These are phyloP conservation scores for Panagrolaimus sp. DNA, from an alignment of 1,140 invertebrate genomes.

Conservation along the genomic window DNA sequence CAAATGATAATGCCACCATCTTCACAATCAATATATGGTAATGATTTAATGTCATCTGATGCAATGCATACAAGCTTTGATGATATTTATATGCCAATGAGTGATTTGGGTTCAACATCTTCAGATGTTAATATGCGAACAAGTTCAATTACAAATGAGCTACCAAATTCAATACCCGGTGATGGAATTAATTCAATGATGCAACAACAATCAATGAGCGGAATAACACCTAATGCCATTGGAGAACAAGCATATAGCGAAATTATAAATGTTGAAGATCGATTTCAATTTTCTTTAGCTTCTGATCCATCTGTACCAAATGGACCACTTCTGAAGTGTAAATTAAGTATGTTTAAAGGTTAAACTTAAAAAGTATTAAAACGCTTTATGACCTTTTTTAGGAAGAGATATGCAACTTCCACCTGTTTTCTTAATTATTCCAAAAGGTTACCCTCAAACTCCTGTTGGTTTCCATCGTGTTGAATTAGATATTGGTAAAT, in stretches of 20 bases:
- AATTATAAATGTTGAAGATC: conserved; percentile 26
- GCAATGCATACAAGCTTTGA: too few species aligned
- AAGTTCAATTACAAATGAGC: neutral
- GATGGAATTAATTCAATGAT: conserved; percentile 17
- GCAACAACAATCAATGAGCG: neutral
- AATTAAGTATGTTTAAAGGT: conserved; percentile 35
- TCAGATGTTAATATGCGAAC: neutral
- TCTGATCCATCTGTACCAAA: conserved; percentile 30
- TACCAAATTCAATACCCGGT: neutral
- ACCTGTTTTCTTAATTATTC: conserved; percentile 26
- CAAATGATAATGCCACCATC: conserved; percentile 7
- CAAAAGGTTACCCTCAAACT: conserved; percentile 28
- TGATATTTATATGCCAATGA: too few species aligned
- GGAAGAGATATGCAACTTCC: conserved; percentile 35
- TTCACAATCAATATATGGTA: neutral
- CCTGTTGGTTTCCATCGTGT: conserved; percentile 27
- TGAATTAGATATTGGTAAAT: neutral
- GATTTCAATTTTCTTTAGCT: conserved; percentile 29
- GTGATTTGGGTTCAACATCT: neutral
- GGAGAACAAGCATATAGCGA: conserved; percentile 27
- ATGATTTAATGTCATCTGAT: neutral
- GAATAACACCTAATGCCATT: conserved; percentile 24
- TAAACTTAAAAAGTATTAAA: neutral
- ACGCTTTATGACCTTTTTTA: neutral
- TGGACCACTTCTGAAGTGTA: conserved; percentile 20